Base-by-base conservation (phyloP, 2,797 vertebrate genomes). In the Gymnoscopelus braueri region DNA sequence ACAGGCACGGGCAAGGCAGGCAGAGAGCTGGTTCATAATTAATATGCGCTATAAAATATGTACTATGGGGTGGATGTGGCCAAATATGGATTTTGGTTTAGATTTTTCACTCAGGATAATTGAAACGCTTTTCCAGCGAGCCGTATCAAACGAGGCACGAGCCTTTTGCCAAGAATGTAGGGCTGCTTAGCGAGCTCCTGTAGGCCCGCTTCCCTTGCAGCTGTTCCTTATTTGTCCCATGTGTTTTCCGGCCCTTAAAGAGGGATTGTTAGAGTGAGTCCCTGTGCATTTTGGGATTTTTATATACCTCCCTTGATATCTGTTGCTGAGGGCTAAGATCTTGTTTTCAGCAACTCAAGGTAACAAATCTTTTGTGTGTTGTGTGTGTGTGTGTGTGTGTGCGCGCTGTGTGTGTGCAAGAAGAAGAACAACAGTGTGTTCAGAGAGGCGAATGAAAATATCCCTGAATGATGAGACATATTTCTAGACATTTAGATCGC, bases 41-140 rank as follows among this genome's bases (percentile, higher is more conserved):
- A 91, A 91, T 89, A 87, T 59, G 75, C 80, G 67, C 51, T 75
- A 84, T 91, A 73, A 92, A 91, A 90, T 87, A 88, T 90, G 79
- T 83, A 92, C 83, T 66, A 82, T 74, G 64, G 72, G 71, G 58
- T 81, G 62, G 62, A 87, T 89, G 70, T 83, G 67, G 77, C 76
- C 84, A 87, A 84, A 86, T 88, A 85, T 88, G 84, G 86, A 89
- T 89, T 91, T 85, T 66, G 81, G 72, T 87, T 91, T 88, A 72
- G 79, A 84, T 89, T 89, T 44, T 89, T 81, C 66, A 77, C 65
- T 82, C 79, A 60, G 70, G 71, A 84, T 85, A 91, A 88, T 84
- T 88, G 81, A 86, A 81, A 74, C 69, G 70, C 83, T 78, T 86
- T 80, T 81, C 52, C 59, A 67, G 67, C 62, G 70, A 78, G 83